Conservation (phyloP, 2,797 vertebrate species). For the Chaetodon trifasciatus region DNA sequence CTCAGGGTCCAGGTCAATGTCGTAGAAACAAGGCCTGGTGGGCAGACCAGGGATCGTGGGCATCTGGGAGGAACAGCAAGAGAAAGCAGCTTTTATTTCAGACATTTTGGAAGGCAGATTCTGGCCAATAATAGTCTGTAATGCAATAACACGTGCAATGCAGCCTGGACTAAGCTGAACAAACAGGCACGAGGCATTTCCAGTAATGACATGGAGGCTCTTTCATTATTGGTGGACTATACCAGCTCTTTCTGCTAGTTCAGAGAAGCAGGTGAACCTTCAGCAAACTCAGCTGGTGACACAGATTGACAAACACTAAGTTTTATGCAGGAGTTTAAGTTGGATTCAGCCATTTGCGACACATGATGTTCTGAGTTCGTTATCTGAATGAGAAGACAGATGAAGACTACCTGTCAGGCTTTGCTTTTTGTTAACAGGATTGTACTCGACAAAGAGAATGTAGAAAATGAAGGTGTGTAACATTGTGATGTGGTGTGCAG, state of each 20-base stretch:
- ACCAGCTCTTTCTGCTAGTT: neutral
- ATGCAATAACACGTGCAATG: neutral
- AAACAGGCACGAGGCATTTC: neutral
- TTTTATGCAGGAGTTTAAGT: neutral
- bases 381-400: neutral
- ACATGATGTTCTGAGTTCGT: rapidly evolving
- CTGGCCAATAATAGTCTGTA: neutral
- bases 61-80: slow-evolving; percentile 86
- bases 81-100: neutral
- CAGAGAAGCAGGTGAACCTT: neutral
- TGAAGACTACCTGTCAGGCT: neutral
- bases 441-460: neutral
- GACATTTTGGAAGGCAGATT: neutral
- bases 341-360: neutral
- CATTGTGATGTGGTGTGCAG: neutral
- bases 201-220: neutral
- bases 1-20: slow-evolving; percentile 95
- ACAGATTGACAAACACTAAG: neutral
- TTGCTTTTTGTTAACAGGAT: neutral
- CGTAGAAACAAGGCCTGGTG: slow-evolving; percentile 98
- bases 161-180: neutral
- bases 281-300: neutral
- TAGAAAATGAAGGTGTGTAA: neutral
- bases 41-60: slow-evolving; percentile 98
- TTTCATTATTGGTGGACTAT: neutral